These are phyloP conservation scores for Psittacula echo DNA, from an alignment of 2,797 vertebrate genomes.

Conservation along the genomic window DNA sequence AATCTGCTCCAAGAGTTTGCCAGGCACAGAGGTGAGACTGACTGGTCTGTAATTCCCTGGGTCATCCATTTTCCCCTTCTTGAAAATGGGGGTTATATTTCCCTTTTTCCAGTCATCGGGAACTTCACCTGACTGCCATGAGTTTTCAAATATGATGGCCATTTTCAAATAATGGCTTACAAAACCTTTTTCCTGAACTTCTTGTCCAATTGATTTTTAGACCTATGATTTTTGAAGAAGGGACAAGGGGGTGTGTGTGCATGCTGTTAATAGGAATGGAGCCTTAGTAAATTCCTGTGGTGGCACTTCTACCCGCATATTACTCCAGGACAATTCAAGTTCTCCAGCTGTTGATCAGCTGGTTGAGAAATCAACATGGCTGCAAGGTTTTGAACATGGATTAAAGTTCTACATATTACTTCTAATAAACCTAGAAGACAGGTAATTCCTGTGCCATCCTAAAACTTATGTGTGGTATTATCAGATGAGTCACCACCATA, in stretches of 20 bases:
- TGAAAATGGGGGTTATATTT: too few relatives aligned
- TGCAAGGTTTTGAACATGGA: background rate
- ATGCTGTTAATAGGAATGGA: background rate
- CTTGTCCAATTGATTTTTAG: background rate
- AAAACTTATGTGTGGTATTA: background rate
- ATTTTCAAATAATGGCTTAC: background rate
- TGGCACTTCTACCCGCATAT: background rate
- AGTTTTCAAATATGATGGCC: too few relatives aligned
- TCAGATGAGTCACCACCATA: too few relatives aligned
- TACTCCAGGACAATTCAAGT: background rate
- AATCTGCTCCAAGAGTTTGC: too few relatives aligned
- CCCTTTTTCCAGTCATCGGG: too few relatives aligned
- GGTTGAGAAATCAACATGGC: background rate
- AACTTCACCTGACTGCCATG: too few relatives aligned
- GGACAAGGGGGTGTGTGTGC: rapidly evolving
- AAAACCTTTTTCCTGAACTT: background rate
- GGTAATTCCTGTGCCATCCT: background rate
- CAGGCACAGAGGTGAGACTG: too few relatives aligned
- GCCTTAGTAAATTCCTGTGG: background rate
- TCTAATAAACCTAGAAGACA: background rate
- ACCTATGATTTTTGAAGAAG: background rate
- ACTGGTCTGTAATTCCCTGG: too few relatives aligned
- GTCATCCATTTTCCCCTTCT: too few relatives aligned
- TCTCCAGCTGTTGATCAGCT: background rate
- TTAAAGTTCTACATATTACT: background rate